These are phyloP conservation scores for Hemiscyllium ocellatum DNA, from an alignment of 2,113 vertebrate species.

Conservation along the genomic window DNA sequence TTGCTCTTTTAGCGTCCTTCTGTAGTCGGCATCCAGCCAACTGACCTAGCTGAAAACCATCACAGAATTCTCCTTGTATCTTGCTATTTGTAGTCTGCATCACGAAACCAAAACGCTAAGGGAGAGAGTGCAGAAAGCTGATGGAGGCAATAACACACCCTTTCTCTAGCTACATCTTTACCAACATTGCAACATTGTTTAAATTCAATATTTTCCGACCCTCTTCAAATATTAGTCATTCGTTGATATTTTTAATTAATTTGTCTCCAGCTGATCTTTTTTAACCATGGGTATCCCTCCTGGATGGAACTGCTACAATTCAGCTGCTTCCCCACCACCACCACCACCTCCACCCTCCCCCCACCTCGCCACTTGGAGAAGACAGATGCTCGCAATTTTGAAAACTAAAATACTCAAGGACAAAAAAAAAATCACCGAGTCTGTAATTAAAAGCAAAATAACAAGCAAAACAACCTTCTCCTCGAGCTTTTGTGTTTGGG, in stretches of 20 bases:
- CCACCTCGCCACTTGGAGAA: not conserved
- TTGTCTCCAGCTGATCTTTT: not conserved
- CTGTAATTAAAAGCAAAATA: not conserved
- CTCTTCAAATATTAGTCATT: not conserved
- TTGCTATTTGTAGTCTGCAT: not conserved
- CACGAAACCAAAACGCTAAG: not conserved
- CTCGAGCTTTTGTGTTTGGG: not conserved
- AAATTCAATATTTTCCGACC: not conserved
- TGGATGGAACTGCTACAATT: not conserved
- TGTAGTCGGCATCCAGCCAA: no score
- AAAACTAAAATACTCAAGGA: not conserved
- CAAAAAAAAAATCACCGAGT: not conserved
- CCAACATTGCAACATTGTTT: not conserved
- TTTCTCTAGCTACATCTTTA: not conserved
- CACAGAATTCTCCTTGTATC: not conserved
- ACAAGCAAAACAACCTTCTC: no score
- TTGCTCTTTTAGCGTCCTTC: no score
- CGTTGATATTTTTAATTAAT: not conserved
- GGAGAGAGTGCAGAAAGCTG: not conserved
- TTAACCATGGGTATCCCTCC: not conserved
- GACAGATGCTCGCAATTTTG: not conserved
- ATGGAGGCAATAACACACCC: not conserved
- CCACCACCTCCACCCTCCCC: no score
- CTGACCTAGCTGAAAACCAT: not conserved
- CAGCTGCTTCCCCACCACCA: not conserved